Evolutionary conservation across 2,888 invertebrate genomes (phyloP).

Genomic region (Andrena bucephala): DNA sequence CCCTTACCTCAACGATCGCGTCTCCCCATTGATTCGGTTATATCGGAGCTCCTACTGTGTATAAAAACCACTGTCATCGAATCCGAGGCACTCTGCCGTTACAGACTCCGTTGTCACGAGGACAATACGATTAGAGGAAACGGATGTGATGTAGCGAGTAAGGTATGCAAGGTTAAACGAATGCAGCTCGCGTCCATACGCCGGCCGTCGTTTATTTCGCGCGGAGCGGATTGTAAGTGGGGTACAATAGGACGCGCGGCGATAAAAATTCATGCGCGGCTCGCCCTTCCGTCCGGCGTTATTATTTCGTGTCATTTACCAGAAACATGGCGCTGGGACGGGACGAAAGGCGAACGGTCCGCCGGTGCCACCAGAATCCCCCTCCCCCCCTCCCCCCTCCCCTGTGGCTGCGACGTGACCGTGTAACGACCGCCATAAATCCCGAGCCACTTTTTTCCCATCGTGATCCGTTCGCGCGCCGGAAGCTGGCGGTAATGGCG

Average conservation of each 20-base stretch:
- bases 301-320: conserved; percentile 59
- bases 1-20: too few species aligned
- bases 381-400: conserved; percentile 14
- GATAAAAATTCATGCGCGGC: conserved; percentile 57
- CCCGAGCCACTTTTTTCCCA: conserved; percentile 11
- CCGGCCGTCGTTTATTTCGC: conserved; percentile 33
- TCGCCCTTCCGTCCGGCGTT: conserved; percentile 43
- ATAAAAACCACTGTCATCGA: background rate
- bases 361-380: conserved; percentile 29
- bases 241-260: conserved; percentile 44
- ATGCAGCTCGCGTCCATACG: conserved; percentile 33
- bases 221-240: conserved; percentile 30
- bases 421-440: conserved; percentile 42
- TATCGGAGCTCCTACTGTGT: too few species aligned
- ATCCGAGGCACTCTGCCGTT: background rate
- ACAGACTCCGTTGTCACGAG: too few species aligned
- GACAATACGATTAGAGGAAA: conserved; percentile 3
- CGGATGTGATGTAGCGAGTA: background rate
- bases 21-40: too few species aligned
- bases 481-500: conserved; percentile 6
- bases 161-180: conserved; percentile 19
- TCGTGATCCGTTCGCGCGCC: conserved; percentile 32
- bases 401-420: conserved; percentile 10
- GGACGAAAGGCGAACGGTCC: conserved; percentile 41
- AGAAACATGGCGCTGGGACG: conserved; percentile 38